phyloP scores from a whole-genome alignment of 2,797 vertebrate genomes.

The Paguma larvata region DNA sequence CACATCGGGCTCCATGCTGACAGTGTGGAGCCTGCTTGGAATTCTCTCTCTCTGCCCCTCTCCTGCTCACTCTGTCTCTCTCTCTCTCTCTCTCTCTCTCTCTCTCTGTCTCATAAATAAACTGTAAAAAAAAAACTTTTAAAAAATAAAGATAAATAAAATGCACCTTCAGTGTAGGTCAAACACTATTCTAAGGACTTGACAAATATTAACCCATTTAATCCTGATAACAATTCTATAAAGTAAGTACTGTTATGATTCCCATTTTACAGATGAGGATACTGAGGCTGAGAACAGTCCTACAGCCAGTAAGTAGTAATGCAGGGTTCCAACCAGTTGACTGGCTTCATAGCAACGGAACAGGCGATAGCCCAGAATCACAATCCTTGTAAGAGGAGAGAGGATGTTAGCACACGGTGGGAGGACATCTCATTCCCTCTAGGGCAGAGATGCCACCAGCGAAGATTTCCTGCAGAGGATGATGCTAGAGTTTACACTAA shows the following conservation, averaged over 20 bases:
- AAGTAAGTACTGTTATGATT: not conserved
- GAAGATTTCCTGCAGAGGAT: not conserved
- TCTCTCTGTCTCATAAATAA: not conserved
- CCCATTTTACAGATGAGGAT: constrained; percentile 32
- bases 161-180: not conserved
- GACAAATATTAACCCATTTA: constrained; percentile 18
- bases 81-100: too few relatives aligned
- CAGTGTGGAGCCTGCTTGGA: not conserved
- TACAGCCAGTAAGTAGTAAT: not conserved
- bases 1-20: not conserved
- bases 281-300: not conserved
- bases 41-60: not conserved
- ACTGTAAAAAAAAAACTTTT: not conserved
- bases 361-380: not conserved
- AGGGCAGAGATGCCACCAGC: not conserved
- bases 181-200: not conserved
- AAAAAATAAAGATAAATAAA: not conserved
- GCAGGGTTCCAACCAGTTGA: not conserved
- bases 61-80: too few relatives aligned
- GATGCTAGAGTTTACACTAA: not conserved
- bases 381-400: not conserved
- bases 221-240: not conserved
- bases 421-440: not conserved
- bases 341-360: not conserved
- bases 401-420: rapidly evolving